Percentiles rank a stretch among this genome's conserved stretches.
Conservation (phyloP, 2,888 invertebrate genomes). For the Theretra japonica region DNA sequence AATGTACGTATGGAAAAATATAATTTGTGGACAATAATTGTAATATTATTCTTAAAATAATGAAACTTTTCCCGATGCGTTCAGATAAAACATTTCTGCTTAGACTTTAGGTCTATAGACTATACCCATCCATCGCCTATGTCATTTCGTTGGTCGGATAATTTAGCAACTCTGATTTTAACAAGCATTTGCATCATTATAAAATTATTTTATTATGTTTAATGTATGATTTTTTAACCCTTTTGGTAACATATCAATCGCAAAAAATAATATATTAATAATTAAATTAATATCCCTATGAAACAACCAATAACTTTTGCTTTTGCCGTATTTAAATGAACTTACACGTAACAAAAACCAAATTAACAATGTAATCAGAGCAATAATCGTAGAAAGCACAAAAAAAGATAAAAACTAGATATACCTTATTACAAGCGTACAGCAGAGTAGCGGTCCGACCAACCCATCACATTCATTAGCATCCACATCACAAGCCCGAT, state of each 20-base stretch:
- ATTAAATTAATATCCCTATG: no score
- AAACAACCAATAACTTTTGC: neutral
- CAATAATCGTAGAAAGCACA: neutral
- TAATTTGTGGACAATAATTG: conserved; percentile 49
- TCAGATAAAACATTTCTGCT: conserved; percentile 63
- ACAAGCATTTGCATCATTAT: neutral
- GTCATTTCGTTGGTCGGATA: conserved; percentile 58
- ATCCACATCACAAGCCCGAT: conserved; percentile 79
- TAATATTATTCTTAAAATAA: conserved; percentile 43
- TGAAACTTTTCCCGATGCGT: conserved; percentile 67
- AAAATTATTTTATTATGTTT: neutral
- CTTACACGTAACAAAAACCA: no score
- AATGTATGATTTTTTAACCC: no score
- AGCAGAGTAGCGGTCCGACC: conserved; percentile 56
- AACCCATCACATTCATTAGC: conserved; percentile 66
- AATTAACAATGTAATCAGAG: no score
- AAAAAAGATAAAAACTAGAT: conserved; percentile 31
- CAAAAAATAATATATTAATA: neutral
- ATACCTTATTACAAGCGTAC: neutral
- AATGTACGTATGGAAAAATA: conserved; percentile 46
- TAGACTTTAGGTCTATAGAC: conserved; percentile 72
- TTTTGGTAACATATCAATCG: neutral
- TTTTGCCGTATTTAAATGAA: neutral
- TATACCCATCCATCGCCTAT: conserved; percentile 68
- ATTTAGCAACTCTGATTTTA: conserved; percentile 38